Percentiles rank a stretch among this genome's conserved stretches.
Evolutionary conservation across 2,113 vertebrate genomes (phyloP).

Genomic region (Tychaedon coryphoeus): DNA sequence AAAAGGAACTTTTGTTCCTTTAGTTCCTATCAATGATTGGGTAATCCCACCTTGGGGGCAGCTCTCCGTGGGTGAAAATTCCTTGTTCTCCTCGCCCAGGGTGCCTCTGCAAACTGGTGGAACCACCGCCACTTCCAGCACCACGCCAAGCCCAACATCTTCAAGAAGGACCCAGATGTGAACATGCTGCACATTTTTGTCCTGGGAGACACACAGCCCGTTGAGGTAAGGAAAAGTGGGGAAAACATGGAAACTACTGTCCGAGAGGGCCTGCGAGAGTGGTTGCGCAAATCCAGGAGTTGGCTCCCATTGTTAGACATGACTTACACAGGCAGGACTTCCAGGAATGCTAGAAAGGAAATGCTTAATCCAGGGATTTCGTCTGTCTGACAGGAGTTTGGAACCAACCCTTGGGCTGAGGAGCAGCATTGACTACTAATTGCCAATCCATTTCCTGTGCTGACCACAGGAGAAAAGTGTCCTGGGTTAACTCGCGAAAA

Average conservation of each 20-base stretch:
- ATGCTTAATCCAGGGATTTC: not conserved
- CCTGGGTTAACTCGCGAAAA: not conserved
- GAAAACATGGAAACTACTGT: not conserved
- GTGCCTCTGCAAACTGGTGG: slow-evolving; percentile 96
- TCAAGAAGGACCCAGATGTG: slow-evolving; percentile 90
- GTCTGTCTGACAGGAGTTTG: not conserved
- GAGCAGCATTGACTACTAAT: not conserved
- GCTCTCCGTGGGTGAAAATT: not conserved
- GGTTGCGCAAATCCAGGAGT: not conserved
- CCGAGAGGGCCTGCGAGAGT: not conserved
- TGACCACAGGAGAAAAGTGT: not conserved
- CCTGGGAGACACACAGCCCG: slow-evolving; percentile 83
- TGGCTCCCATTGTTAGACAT: not conserved
- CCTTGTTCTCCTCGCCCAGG: slow-evolving; percentile 66
- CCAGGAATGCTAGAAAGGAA: not conserved
- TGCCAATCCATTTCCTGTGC: not conserved
- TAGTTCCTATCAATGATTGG: not conserved
- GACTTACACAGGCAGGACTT: not conserved
- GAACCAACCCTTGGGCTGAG: not conserved
- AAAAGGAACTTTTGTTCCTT: not conserved
- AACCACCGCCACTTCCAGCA: slow-evolving; percentile 97
- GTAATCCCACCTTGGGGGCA: not conserved
- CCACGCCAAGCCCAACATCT: slow-evolving; percentile 92
- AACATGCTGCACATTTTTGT: slow-evolving; percentile 91
- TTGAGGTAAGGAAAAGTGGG: slow-evolving; percentile 76